Percentiles rank a stretch among this genome's conserved stretches.
phyloP scores from a whole-genome alignment of 2,113 vertebrate species.

The Onychostoma macrolepis region DNA sequence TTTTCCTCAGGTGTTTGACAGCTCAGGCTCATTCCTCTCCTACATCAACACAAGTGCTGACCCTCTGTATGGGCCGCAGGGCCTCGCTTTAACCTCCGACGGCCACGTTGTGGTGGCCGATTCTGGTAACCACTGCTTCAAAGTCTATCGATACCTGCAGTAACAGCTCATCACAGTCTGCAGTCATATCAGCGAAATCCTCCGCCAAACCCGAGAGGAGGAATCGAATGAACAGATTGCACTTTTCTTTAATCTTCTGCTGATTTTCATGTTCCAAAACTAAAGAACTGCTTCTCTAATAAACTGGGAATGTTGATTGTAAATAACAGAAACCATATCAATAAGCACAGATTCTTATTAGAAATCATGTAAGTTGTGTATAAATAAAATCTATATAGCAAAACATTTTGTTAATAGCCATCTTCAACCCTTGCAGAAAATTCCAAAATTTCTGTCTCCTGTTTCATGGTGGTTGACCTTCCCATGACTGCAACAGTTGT shows the following conservation, averaged over 20 bases:
- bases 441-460: neutral
- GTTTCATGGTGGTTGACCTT: neutral
- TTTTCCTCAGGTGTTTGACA: conserved; percentile 90
- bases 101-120: conserved; percentile 95
- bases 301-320: conserved; percentile 46
- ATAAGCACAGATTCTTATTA: conserved; percentile 55
- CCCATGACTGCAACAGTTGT: conserved; percentile 36
- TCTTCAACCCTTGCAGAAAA: neutral
- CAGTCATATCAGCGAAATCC: conserved; percentile 17
- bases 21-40: conserved; percentile 92
- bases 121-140: conserved; percentile 98
- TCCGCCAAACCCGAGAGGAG: conserved; percentile 27
- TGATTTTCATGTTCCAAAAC: conserved; percentile 41
- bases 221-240: conserved; percentile 36
- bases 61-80: conserved; percentile 93
- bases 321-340: conserved; percentile 24
- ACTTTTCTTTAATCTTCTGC: conserved; percentile 38
- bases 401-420: neutral
- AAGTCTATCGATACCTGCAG: conserved; percentile 97
- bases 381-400: conserved; percentile 10
- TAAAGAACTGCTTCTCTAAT: conserved; percentile 5
- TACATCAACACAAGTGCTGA: conserved; percentile 97
- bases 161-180: conserved; percentile 65
- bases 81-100: conserved; percentile 92
- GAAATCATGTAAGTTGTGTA: conserved; percentile 10